Evolutionary conservation across 2,797 vertebrate genomes (phyloP).

Genomic region (Acestrorhynchus altus): DNA sequence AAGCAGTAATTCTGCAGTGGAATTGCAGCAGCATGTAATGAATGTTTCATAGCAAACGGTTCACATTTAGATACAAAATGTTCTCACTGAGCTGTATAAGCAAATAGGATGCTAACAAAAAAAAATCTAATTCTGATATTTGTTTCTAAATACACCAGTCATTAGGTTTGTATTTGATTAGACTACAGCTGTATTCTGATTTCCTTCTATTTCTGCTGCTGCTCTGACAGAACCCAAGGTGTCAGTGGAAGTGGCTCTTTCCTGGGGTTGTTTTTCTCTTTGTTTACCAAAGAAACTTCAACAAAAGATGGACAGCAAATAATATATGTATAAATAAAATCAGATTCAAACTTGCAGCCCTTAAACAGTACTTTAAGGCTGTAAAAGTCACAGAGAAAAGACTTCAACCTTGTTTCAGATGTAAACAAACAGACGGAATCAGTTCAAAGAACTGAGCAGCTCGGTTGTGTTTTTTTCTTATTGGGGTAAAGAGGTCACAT

Average conservation of each 20-base stretch:
- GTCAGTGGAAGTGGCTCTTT: background rate
- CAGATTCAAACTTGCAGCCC: no score
- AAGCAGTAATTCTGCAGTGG: background rate
- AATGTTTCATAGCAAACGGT: background rate
- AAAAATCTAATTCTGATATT: background rate
- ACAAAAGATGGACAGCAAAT: no score
- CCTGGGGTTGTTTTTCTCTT: background rate
- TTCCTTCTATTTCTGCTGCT: background rate
- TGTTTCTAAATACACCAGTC: background rate
- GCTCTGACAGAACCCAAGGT: background rate
- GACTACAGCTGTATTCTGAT: background rate
- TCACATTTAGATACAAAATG: background rate
- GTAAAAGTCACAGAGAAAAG: no score
- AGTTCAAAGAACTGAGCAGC: no score
- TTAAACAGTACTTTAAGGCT: no score
- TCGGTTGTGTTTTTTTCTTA: no score
- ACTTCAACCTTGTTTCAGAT: no score
- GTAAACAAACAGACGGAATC: no score
- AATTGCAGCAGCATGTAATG: background rate
- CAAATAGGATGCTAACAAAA: background rate
- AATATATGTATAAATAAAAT: no score
- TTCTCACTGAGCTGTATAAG: background rate
- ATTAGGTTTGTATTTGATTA: background rate
- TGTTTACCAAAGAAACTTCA: no score
- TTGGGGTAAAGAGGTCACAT: no score